Percentiles rank a stretch among this genome's conserved stretches.
Conservation (phyloP, 2,797 vertebrate species). For the Cyprinodon diabolis region DNA sequence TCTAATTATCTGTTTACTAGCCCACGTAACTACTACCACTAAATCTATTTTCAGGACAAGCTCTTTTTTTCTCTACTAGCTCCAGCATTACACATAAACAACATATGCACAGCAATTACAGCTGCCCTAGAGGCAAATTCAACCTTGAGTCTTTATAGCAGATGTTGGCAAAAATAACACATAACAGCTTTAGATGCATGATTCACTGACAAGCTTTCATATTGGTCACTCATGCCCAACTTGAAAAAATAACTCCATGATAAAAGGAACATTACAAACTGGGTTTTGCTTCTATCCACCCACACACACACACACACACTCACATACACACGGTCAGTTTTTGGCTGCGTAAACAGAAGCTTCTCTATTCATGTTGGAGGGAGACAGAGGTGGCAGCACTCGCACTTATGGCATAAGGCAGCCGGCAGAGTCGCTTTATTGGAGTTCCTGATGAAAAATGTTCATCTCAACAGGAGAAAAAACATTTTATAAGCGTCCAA, state of each 20-base stretch:
- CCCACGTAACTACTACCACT: conserved; percentile 8
- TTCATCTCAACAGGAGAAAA: conserved; percentile 8
- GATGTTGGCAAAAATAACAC: conserved; percentile 74
- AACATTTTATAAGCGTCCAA: background rate
- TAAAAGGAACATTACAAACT: conserved; percentile 25
- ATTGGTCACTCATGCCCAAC: conserved; percentile 37
- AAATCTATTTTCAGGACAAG: conserved; percentile 34
- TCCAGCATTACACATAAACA: conserved; percentile 72
- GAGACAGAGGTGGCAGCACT: conserved; percentile 33
- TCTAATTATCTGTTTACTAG: conserved; percentile 37
- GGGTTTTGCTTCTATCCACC: conserved; percentile 32
- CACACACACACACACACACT: conserved; percentile 30
- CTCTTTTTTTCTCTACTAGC: conserved; percentile 46
- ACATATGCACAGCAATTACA: conserved; percentile 78
- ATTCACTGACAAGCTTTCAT: conserved; percentile 51
- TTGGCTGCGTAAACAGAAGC: conserved; percentile 28
- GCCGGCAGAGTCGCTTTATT: conserved; percentile 26
- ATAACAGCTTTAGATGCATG: conserved; percentile 63
- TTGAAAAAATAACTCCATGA: background rate
- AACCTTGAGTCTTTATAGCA: conserved; percentile 77
- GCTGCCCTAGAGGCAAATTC: conserved; percentile 72
- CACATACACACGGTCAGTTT: conserved; percentile 8
- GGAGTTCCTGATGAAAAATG: conserved; percentile 22
- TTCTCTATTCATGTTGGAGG: conserved; percentile 13
- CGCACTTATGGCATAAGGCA: conserved; percentile 20